A percentile compares a stretch with the other conserved stretches of the same genome.
Evolutionary conservation across 1,140 invertebrate genomes (phyloP).

Genomic region (Micrasema minimum): DNA sequence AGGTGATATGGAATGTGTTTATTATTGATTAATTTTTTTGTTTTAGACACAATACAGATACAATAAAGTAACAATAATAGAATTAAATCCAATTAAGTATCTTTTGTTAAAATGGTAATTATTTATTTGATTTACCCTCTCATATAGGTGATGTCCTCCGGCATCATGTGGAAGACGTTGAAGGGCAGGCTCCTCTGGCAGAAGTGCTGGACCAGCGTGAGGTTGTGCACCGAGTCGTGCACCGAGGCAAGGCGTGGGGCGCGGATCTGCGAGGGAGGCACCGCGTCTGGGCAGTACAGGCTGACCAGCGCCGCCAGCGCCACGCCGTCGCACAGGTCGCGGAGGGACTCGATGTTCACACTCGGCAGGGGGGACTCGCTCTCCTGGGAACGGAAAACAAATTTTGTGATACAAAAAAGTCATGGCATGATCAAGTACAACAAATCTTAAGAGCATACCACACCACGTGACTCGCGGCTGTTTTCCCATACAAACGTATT

Average conservation of each 20-base stretch:
- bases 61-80: no score
- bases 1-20: no score
- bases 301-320: constrained; percentile 89
- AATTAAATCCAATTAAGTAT: no score
- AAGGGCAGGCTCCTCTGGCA: constrained; percentile 86
- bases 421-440: no score
- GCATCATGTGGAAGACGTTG: constrained; percentile 93
- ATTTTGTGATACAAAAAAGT: no score
- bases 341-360: constrained; percentile 39
- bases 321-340: constrained; percentile 91
- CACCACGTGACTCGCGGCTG: no score
- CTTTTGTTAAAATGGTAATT: no score
- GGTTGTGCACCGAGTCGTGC: constrained; percentile 92
- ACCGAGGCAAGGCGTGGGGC: constrained; percentile 74
- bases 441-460: no score
- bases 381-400: constrained; percentile 36
- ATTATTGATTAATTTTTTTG: no score
- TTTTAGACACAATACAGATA: no score
- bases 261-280: constrained; percentile 80
- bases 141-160: constrained; percentile 96
- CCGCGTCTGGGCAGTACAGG: constrained; percentile 92
- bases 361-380: constrained; percentile 33
- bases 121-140: constrained; percentile 86
- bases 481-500: no score
- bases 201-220: constrained; percentile 89